phyloP scores from a whole-genome alignment of 1,140 invertebrate genomes.

The Bicyclus anynana region DNA sequence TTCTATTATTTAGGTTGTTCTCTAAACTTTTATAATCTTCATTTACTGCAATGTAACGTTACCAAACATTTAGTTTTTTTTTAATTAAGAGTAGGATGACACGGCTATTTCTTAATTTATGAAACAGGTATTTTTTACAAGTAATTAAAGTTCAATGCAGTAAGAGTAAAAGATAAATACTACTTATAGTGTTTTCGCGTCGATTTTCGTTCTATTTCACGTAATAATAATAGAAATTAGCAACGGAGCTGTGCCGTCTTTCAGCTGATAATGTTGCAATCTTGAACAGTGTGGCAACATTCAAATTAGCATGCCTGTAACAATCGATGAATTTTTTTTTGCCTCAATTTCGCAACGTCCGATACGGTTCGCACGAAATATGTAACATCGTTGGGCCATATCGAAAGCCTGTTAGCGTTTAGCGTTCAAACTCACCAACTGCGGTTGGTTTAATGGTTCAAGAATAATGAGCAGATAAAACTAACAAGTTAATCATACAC shows the following conservation, averaged over 20 bases:
- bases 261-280: conserved; percentile 1
- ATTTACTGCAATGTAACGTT: too few species aligned
- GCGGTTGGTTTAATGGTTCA: conserved; percentile 15
- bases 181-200: neutral
- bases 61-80: too few species aligned
- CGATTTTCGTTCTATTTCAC: neutral
- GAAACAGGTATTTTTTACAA: neutral
- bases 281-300: conserved; percentile 27
- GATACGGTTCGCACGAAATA: conserved; percentile 62
- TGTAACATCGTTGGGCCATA: conserved; percentile 62
- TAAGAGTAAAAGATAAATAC: neutral
- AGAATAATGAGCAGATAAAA: too few species aligned
- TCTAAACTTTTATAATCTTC: too few species aligned
- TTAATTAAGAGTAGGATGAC: too few species aligned
- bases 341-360: conserved; percentile 49
- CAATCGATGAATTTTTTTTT: conserved; percentile 57
- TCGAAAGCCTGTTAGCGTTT: conserved; percentile 48
- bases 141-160: neutral
- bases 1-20: too few species aligned
- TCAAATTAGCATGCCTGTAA: conserved; percentile 63
- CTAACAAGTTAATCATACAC: too few species aligned
- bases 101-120: too few species aligned
- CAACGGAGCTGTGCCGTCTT: neutral
- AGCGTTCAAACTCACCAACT: conserved; percentile 28
- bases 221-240: conserved; percentile 7